phyloP scores from a whole-genome alignment of 2,797 vertebrate species.

The Cuniculus paca region DNA sequence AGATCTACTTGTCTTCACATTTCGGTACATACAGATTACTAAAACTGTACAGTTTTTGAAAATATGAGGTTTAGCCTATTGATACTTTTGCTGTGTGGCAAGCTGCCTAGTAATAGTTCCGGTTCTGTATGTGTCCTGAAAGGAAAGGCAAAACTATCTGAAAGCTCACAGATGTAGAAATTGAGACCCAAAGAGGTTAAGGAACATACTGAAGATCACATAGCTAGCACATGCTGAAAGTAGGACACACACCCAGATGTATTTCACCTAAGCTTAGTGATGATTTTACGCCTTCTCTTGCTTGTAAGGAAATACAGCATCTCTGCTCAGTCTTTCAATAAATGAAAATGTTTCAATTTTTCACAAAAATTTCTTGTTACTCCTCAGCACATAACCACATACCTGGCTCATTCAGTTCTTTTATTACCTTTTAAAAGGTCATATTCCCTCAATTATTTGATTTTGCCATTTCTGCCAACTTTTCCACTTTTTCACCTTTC shows the following conservation, averaged over 20 bases:
- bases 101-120: background rate
- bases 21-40: background rate
- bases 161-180: background rate
- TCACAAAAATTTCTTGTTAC: background rate
- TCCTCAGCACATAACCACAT: background rate
- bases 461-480: background rate
- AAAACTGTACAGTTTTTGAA: background rate
- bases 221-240: background rate
- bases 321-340: background rate
- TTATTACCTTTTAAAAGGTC: background rate
- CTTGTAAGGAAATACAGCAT: background rate
- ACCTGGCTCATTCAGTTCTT: background rate
- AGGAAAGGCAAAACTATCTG: background rate
- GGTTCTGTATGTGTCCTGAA: background rate
- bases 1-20: background rate
- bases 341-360: background rate
- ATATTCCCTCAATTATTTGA: background rate
- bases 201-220: no score
- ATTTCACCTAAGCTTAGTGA: background rate
- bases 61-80: background rate
- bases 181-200: background rate
- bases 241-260: background rate
- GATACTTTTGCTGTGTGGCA: background rate
- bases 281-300: background rate
- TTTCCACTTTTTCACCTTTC: background rate